A percentile compares a stretch with the other conserved stretches of the same genome.
Conservation (phyloP, 2,113 vertebrate genomes). For the Gasterosteus aculeatus region DNA sequence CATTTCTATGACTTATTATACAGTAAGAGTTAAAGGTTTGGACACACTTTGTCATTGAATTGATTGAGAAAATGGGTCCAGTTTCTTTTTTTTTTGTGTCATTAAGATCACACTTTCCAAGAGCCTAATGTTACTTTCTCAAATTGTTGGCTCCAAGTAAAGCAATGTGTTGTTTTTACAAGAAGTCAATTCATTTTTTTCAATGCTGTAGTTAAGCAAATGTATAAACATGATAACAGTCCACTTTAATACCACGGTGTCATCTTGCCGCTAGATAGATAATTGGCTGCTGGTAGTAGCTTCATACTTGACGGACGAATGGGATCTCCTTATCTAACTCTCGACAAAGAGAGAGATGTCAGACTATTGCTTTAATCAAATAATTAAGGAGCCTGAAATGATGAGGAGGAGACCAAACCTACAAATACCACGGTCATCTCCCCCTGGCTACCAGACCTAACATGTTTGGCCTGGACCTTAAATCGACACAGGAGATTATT, state of each 20-base stretch:
- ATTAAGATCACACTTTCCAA: not conserved
- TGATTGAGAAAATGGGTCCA: no score
- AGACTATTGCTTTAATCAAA: not conserved
- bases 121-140: not conserved
- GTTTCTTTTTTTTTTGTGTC: not conserved
- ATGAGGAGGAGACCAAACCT: not conserved
- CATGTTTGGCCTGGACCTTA: constrained; percentile 20
- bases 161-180: not conserved
- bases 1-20: no score
- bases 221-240: no score
- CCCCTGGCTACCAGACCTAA: not conserved
- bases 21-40: no score
- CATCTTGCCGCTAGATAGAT: not conserved
- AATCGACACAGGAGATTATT: constrained; percentile 12
- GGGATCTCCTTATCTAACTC: not conserved
- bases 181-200: not conserved
- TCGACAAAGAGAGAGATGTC: not conserved
- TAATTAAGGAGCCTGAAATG: not conserved
- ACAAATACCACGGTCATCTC: not conserved
- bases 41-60: no score
- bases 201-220: not conserved
- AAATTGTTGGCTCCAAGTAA: not conserved
- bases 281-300: not conserved
- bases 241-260: no score
- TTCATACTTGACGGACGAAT: not conserved